These are phyloP conservation scores for Listrodromus nycthemerus DNA, from an alignment of 2,888 invertebrate genomes.

Conservation along the genomic window DNA sequence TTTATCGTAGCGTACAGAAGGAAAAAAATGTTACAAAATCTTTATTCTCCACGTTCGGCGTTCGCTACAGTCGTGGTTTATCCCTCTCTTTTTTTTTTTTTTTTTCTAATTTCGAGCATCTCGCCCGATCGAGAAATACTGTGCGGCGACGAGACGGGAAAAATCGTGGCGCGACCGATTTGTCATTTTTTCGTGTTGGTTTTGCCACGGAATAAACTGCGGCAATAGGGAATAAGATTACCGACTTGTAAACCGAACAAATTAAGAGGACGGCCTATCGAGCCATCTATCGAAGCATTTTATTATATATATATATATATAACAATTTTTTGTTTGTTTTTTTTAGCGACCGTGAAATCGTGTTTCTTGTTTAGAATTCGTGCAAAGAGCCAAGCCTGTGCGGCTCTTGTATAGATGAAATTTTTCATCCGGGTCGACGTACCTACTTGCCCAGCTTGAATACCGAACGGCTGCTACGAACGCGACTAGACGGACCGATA, in stretches of 20 bases:
- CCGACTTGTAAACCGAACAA: conserved; percentile 35
- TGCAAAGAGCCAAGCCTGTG: conserved; percentile 64
- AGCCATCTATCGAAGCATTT: conserved; percentile 29
- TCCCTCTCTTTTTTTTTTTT: conserved; percentile 1
- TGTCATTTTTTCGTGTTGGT: conserved; percentile 2
- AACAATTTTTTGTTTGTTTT: conserved; percentile 30
- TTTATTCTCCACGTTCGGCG: conserved; percentile 18
- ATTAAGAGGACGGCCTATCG: conserved; percentile 23
- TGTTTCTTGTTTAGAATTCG: conserved; percentile 65
- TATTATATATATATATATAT: conserved; percentile 39
- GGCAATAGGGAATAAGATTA: conserved; percentile 21
- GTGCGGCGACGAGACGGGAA: background rate
- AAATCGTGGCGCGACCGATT: conserved; percentile 49
- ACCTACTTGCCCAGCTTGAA: conserved; percentile 35
- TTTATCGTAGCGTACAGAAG: conserved; percentile 14
- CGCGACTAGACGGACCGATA: conserved; percentile 40
- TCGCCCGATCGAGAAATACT: background rate
- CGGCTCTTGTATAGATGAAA: conserved; percentile 59
- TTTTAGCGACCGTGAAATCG: conserved; percentile 64
- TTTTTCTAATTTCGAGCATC: conserved; percentile 1
- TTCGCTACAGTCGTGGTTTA: background rate
- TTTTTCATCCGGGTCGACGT: conserved; percentile 65
- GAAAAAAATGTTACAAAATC: background rate
- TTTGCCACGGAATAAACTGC: conserved; percentile 12
- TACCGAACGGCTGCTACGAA: conserved; percentile 29